A percentile compares a stretch with the other conserved stretches of the same genome.
These are phyloP conservation scores for Tillus elongatus DNA, from an alignment of 2,888 invertebrate genomes.

Conservation along the genomic window DNA sequence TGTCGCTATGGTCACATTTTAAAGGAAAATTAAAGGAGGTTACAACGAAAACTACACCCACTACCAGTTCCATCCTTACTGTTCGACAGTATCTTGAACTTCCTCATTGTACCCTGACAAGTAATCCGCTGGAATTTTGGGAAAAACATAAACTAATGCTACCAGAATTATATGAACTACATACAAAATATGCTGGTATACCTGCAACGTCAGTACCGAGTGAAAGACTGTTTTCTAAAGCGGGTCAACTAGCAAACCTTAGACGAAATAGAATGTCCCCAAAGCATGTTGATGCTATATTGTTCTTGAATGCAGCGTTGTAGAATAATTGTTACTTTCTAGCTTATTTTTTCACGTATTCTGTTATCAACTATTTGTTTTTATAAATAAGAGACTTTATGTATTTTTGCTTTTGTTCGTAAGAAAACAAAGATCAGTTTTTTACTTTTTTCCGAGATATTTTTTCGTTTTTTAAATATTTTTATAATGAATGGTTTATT, in stretches of 20 bases:
- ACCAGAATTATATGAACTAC: slow-evolving; percentile 13
- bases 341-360: too few relatives aligned
- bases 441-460: too few relatives aligned
- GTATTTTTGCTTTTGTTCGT: too few relatives aligned
- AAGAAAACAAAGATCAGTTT: too few relatives aligned
- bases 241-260: not conserved
- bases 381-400: too few relatives aligned
- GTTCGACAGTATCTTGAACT: slow-evolving; percentile 12
- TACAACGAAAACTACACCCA: slow-evolving; percentile 9
- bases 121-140: slow-evolving; percentile 13
- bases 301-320: too few relatives aligned
- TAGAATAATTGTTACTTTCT: too few relatives aligned
- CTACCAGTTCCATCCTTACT: slow-evolving; percentile 6
- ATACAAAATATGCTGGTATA: not conserved
- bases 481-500: too few relatives aligned
- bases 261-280: not conserved
- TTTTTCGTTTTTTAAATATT: too few relatives aligned
- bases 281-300: too few relatives aligned
- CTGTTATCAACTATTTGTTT: too few relatives aligned
- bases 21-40: slow-evolving; percentile 9
- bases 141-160: slow-evolving; percentile 9
- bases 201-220: not conserved
- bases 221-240: not conserved
- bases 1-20: slow-evolving; percentile 11
- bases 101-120: slow-evolving; percentile 8